phyloP scores from a whole-genome alignment of 1,140 invertebrate species.

The Hermetia illucens region DNA sequence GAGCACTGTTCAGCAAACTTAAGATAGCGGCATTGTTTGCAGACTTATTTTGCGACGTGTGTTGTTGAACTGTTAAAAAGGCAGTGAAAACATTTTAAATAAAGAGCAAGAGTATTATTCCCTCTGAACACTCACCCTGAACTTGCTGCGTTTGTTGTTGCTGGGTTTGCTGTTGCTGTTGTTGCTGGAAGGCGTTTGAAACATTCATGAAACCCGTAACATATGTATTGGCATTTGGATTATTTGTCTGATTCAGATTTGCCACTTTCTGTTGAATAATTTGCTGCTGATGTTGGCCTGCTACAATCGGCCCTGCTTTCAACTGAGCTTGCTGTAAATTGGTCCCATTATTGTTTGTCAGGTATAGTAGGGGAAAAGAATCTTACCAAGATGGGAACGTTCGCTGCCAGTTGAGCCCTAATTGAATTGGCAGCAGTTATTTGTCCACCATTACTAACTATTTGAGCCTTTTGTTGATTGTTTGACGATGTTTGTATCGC shows the following conservation, averaged over 20 bases:
- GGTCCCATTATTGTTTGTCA: neutral
- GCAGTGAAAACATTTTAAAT: too few relatives aligned
- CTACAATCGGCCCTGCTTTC: constrained; percentile 28
- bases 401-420: constrained; percentile 31
- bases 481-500: constrained; percentile 15
- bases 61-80: constrained; percentile 18
- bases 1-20: constrained; percentile 56
- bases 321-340: constrained; percentile 39
- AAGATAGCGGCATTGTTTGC: constrained; percentile 53
- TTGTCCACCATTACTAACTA: constrained; percentile 16
- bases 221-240: constrained; percentile 56
- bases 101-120: too few relatives aligned
- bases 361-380: constrained; percentile 6
- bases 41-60: constrained; percentile 27
- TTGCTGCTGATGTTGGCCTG: constrained; percentile 12
- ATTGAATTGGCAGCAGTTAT: constrained; percentile 14
- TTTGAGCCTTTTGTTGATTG: constrained; percentile 18
- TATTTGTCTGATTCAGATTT: constrained; percentile 50
- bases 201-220: constrained; percentile 66
- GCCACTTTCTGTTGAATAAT: constrained; percentile 19
- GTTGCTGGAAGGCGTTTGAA: constrained; percentile 59
- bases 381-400: constrained; percentile 39
- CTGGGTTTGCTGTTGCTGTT: constrained; percentile 25
- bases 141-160: constrained; percentile 11
- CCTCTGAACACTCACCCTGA: constrained; percentile 6